Evolutionary conservation across 2,113 vertebrate genomes (phyloP).

Genomic region (Setophaga kirtlandii): DNA sequence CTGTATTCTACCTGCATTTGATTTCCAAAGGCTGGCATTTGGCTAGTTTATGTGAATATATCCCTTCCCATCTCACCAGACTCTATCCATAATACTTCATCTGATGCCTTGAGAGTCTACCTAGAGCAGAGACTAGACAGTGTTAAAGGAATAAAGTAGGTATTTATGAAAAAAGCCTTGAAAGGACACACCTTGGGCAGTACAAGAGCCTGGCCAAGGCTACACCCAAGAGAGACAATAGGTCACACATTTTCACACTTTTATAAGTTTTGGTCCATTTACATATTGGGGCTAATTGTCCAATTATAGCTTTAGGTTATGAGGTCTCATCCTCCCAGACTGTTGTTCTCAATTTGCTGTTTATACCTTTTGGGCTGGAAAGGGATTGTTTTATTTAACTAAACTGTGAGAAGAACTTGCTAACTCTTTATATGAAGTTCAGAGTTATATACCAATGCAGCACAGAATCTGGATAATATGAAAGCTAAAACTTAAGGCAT

Average conservation of each 20-base stretch:
- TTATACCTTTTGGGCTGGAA: background rate
- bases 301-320: background rate
- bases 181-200: background rate
- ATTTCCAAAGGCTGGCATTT: background rate
- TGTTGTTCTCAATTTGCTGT: fast-evolving
- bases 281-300: background rate
- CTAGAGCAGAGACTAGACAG: background rate
- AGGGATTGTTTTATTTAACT: background rate
- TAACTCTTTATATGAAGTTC: background rate
- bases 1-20: background rate
- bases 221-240: fast-evolving
- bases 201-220: background rate
- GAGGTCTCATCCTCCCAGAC: background rate
- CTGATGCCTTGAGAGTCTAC: background rate
- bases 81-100: background rate
- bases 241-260: background rate
- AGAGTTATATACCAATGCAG: background rate
- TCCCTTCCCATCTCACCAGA: background rate
- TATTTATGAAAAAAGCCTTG: background rate
- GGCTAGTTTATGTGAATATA: background rate
- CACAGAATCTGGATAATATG: background rate
- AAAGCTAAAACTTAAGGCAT: background rate
- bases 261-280: background rate
- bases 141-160: background rate
- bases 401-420: background rate